Conservation (phyloP, 1,140 invertebrate species). For the Solen grandis region DNA sequence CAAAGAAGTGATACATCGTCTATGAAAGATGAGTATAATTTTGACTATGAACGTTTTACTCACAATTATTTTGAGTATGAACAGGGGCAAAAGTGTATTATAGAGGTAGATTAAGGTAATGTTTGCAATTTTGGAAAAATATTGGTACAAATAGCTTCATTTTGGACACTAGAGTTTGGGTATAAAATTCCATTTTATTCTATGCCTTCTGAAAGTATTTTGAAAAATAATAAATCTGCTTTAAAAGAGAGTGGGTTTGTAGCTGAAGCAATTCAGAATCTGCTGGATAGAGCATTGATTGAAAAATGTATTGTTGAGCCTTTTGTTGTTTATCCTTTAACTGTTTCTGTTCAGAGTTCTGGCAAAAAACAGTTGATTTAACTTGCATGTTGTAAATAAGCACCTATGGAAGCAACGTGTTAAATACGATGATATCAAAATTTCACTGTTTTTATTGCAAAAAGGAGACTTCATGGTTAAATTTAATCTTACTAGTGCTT, state of each 20-base stretch:
- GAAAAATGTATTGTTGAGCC: constrained; percentile 16
- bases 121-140: too few relatives aligned
- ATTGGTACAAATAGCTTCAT: too few relatives aligned
- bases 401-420: neutral
- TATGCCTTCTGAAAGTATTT: neutral
- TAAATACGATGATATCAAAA: neutral
- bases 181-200: constrained; percentile 45
- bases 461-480: neutral
- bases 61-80: too few relatives aligned
- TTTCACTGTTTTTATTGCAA: neutral
- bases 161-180: constrained; percentile 40
- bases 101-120: constrained; percentile 33
- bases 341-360: constrained; percentile 20
- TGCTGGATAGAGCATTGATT: constrained; percentile 35
- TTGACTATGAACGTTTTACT: too few relatives aligned
- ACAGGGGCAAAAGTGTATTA: too few relatives aligned
- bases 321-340: constrained; percentile 37
- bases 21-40: constrained; percentile 33
- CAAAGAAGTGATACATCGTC: neutral
- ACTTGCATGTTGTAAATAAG: constrained; percentile 2
- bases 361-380: neutral
- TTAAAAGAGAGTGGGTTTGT: constrained; percentile 32
- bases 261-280: constrained; percentile 11
- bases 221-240: constrained; percentile 29
- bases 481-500: neutral